These are phyloP conservation scores for Barypeithes pellucidus DNA, from an alignment of 2,888 invertebrate species.

Conservation along the genomic window DNA sequence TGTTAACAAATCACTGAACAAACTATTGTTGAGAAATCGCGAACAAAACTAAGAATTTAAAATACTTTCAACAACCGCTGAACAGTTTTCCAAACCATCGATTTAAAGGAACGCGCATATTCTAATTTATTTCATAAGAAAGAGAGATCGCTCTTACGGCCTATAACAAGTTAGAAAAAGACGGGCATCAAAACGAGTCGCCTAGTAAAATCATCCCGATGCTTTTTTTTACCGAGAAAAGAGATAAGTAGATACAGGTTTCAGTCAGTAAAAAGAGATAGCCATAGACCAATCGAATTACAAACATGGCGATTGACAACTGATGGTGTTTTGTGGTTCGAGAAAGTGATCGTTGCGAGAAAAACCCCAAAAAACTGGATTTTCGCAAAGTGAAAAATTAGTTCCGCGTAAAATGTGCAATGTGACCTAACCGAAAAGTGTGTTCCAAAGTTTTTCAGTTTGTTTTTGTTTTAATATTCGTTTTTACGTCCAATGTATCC, in stretches of 20 bases:
- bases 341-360: constrained; percentile 56
- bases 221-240: constrained; percentile 20
- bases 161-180: constrained; percentile 9
- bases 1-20: too few species aligned
- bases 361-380: constrained; percentile 56
- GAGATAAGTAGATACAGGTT: constrained; percentile 12
- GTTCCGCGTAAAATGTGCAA: constrained; percentile 62
- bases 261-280: constrained; percentile 13
- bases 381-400: constrained; percentile 53
- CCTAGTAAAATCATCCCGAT: constrained; percentile 6
- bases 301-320: constrained; percentile 58
- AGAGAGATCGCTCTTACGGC: background rate
- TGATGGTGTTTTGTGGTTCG: constrained; percentile 62
- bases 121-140: constrained; percentile 12
- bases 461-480: constrained; percentile 58
- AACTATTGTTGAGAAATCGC: too few species aligned
- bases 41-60: too few species aligned
- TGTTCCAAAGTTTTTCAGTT: constrained; percentile 55
- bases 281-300: constrained; percentile 21
- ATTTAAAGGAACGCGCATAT: constrained; percentile 31
- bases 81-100: constrained; percentile 29
- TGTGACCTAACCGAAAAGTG: constrained; percentile 62
- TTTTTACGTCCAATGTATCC: constrained; percentile 51
- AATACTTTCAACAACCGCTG: constrained; percentile 6
- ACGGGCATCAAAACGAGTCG: background rate